Evolutionary conservation across 2,888 invertebrate genomes (phyloP), one percentile per base, ranked within the genome.

Genomic region (Mallateleia sp.): DNA sequence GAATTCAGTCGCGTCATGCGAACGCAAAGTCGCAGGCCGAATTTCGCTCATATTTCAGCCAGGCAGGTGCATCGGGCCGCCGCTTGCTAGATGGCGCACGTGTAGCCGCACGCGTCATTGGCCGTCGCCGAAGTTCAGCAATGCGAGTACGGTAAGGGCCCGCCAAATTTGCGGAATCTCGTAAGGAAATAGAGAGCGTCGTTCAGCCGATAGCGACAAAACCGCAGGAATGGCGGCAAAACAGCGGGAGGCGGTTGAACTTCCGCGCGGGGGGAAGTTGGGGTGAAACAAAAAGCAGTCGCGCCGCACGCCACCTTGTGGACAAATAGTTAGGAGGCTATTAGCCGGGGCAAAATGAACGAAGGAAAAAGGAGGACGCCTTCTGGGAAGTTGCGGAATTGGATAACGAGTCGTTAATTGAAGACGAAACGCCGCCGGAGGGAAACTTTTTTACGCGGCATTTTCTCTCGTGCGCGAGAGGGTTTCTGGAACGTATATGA

Each of bases 381-480:
- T 87, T 88, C 89, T 88, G 72, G 67, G 82, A 86, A 86, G 79
- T 62, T 56, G 58, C 64, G 58, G 50, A 74, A 74, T 84, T 84
- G 84, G 84, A 78, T 80, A 84, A 84, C 80, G 77, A 84, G 77
- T 77, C 84, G 72, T 77, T 84, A 80, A 87, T 87, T 80, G 83
- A 67, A 81, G 67, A 67, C 66, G 62, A 78, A 74, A 69, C 69
- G 62, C 25, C 47, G 72, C 56, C 32, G 50, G 62, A 67, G 47
- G 74, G 74, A 18, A 42, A 58, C 56, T 72, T 38, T 72, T 72
- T 52, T 18, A 18, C n/a, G 20, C 52, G 20, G 8, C 28, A 6
- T 28, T 28, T 28, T 28, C 28, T 8, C 8, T 28, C 8, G 28
- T 8, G 28, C 28, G 28, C 28, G 8, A 8, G 28, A 28, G 28